phyloP scores from a whole-genome alignment of 2,113 vertebrate species.

The Archilochus colubris region DNA sequence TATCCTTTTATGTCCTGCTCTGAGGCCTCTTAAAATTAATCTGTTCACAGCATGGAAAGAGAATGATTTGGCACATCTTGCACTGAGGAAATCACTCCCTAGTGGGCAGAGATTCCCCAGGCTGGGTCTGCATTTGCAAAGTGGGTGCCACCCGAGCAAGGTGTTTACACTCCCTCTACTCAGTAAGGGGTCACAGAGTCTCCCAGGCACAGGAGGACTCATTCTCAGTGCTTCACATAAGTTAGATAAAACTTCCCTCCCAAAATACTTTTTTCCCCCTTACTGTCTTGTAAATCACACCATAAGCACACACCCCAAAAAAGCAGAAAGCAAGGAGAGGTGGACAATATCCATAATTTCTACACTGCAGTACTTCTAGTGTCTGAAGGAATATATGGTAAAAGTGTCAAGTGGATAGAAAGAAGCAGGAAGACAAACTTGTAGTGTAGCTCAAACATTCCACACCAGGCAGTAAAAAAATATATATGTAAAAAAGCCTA shows the following conservation, averaged over 20 bases:
- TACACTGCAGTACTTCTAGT: background rate
- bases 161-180: background rate
- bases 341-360: background rate
- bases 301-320: background rate
- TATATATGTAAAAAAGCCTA: too few relatives aligned
- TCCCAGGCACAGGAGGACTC: background rate
- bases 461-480: background rate
- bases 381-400: background rate
- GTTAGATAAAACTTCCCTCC: background rate
- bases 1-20: background rate
- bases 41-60: background rate
- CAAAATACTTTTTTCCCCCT: background rate
- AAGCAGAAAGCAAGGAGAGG: background rate
- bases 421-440: background rate
- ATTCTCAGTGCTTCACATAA: background rate
- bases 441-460: background rate
- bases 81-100: background rate
- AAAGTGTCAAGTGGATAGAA: background rate
- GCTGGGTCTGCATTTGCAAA: background rate
- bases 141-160: accelerated
- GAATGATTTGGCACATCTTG: background rate
- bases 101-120: background rate
- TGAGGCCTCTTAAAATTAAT: background rate
- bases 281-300: background rate
- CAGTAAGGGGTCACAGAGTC: background rate